Evolutionary conservation across 2,797 vertebrate genomes (phyloP).

Genomic region (Anguilla anguilla): DNA sequence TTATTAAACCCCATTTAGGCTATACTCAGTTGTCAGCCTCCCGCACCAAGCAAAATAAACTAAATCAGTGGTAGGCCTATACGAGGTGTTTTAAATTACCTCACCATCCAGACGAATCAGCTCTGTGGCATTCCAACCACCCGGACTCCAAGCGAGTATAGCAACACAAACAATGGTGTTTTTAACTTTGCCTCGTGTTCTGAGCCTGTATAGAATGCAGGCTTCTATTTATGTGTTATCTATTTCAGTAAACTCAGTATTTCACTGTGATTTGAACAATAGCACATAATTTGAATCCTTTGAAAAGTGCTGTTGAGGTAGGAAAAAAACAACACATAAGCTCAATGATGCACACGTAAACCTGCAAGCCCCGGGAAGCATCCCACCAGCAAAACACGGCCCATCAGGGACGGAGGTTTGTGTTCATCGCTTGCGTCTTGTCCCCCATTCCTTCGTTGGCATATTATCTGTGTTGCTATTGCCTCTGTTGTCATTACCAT

Average conservation of each 20-base stretch:
- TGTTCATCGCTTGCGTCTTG: conserved; percentile 61
- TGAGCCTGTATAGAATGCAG: background rate
- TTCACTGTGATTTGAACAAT: background rate
- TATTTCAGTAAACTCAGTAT: conserved; percentile 4
- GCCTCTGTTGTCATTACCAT: conserved; percentile 64
- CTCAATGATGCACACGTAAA: conserved; percentile 25
- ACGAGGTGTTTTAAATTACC: background rate
- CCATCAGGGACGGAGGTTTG: background rate
- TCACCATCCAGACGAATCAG: background rate
- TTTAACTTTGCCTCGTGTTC: background rate
- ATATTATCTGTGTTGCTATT: conserved; percentile 73
- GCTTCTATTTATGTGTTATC: conserved; percentile 1
- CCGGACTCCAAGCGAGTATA: background rate
- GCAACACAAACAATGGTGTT: background rate
- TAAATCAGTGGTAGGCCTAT: background rate
- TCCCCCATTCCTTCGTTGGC: conserved; percentile 69
- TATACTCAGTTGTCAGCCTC: background rate
- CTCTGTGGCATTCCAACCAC: background rate
- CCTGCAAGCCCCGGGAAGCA: no score
- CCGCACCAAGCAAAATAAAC: background rate
- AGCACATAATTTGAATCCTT: background rate
- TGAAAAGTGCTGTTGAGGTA: background rate
- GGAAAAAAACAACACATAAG: conserved; percentile 9
- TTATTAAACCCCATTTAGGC: conserved; percentile 2
- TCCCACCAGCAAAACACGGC: background rate